These are phyloP conservation scores for Myotis daubentonii DNA, from an alignment of 2,797 vertebrate species.

Conservation along the genomic window DNA sequence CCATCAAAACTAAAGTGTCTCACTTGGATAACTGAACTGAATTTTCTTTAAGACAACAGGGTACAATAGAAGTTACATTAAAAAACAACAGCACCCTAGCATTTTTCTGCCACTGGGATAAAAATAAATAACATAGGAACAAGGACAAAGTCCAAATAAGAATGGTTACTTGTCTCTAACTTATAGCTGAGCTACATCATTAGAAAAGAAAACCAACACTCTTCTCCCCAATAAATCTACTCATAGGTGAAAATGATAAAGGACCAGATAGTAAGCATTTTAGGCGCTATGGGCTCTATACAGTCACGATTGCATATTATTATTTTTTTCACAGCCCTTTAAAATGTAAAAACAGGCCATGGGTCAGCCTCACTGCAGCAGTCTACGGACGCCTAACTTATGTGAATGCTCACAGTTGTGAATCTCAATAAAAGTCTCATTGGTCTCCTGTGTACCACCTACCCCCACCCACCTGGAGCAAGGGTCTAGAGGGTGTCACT, in stretches of 20 bases:
- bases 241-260: neutral
- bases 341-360: neutral
- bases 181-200: neutral
- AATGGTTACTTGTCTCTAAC: constrained; percentile 44
- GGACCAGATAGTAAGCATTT: neutral
- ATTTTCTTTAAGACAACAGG: constrained; percentile 81
- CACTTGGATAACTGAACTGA: constrained; percentile 81
- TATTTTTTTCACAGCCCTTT: neutral
- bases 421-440: constrained; percentile 52
- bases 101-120: constrained; percentile 73
- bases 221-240: constrained; percentile 1
- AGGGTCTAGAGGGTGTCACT: neutral
- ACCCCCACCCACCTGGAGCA: neutral
- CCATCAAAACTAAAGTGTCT: constrained; percentile 81
- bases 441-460: neutral
- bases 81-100: neutral
- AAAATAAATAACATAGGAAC: constrained; percentile 53
- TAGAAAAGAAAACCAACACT: neutral
- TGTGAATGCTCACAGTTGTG: neutral
- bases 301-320: neutral
- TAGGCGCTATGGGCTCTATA: neutral
- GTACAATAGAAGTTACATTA: constrained; percentile 50
- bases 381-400: neutral
- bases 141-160: constrained; percentile 20
- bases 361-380: neutral